Evolutionary conservation across 2,888 invertebrate genomes (phyloP), one percentile per base, ranked within the genome.

Genomic region (Herminia tarsipennalis): DNA sequence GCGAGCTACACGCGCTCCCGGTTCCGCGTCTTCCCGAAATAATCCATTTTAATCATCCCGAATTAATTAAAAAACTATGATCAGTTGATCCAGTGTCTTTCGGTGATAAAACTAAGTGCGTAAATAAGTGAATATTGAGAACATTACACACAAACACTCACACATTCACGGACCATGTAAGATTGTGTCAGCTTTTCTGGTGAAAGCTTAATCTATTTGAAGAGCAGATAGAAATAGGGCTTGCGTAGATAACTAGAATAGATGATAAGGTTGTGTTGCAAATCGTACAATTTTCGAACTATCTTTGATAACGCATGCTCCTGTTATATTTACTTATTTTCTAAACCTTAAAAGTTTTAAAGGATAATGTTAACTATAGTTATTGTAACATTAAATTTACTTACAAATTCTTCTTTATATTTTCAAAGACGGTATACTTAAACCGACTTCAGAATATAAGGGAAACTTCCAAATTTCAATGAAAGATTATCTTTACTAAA

Each of bases 1-100:
- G 76, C 73, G 72, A 71, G 66, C 69, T 68, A 76, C 66, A 75
- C 88, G 84, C 80, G 83, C 64, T 62, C 70, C 63, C 58, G 67
- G 76, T 53, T 69, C 78, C 73, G 81, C 78, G 76, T 78, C 76
- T 44, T 55, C 67, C 65, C 61, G 59, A 59, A 52, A 56, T 65
- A 62, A 12, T 47, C 44, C 56, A 51, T 46, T 44, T 32, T 45
- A 53, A 47, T 46, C 43, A n/a, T n/a, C n/a, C n/a, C n/a, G n/a
- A 45, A 56, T 56, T 53, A 8, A 18, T 51, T 53, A 56, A 58
- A 64, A 63, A 73, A 73, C 66, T 62, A 84, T 84, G 82, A 72
- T 53, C 60, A 65, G 67, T 73, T 79, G 66, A 74, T 60, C 74
- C 71, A 55, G 80, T 70, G 72, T 28, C 12, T 12, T 66, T 62